Evolutionary conservation across 2,888 invertebrate species (phyloP).

Genomic region (Mayetiola destructor): DNA sequence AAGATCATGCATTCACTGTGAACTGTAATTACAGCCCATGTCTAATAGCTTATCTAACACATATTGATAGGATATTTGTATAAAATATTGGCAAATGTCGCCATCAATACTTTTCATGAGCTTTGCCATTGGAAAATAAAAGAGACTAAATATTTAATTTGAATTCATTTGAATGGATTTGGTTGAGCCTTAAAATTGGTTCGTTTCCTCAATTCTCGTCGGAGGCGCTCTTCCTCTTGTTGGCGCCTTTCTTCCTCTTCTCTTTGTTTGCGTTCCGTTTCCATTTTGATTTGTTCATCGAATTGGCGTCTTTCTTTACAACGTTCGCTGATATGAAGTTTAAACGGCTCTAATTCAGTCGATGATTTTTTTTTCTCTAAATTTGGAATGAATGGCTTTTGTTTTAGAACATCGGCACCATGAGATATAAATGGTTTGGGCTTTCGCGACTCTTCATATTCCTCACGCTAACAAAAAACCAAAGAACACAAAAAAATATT

Average conservation of each 20-base stretch:
- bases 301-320: not conserved
- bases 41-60: too few species aligned
- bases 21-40: too few species aligned
- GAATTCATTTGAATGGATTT: conserved; percentile 11
- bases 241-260: not conserved
- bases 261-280: not conserved
- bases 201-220: not conserved
- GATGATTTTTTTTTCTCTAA: not conserved
- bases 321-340: not conserved
- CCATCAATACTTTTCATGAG: too few species aligned
- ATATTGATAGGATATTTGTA: too few species aligned
- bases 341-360: not conserved
- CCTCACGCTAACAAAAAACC: not conserved
- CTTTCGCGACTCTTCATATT: not conserved
- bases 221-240: not conserved
- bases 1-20: too few species aligned
- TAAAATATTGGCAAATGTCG: too few species aligned
- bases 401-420: not conserved
- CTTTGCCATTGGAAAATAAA: too few species aligned
- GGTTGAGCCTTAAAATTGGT: conserved; percentile 4
- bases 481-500: too few species aligned
- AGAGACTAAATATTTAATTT: too few species aligned
- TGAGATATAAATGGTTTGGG: conserved; percentile 6
- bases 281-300: not conserved
- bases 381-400: not conserved